Evolutionary conservation across 2,797 vertebrate species (phyloP).

Genomic region (Cirrhinus molitorella): DNA sequence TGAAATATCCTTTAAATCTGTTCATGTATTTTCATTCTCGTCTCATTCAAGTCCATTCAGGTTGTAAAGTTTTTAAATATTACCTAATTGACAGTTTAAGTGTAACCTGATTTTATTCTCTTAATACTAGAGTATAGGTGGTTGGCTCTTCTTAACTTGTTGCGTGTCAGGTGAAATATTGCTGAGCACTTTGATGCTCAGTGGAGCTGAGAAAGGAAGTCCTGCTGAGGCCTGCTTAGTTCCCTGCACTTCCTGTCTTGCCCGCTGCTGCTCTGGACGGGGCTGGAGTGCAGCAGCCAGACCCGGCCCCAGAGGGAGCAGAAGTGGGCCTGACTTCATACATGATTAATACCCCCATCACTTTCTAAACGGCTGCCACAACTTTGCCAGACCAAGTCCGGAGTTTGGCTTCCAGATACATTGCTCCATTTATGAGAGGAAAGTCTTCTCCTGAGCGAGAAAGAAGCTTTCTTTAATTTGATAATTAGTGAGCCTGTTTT

Average conservation of each 20-base stretch:
- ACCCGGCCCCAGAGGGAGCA: constrained; percentile 68
- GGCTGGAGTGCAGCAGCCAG: constrained; percentile 48
- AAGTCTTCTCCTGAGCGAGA: constrained; percentile 64
- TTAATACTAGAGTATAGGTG: constrained; percentile 28
- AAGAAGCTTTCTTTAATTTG: constrained; percentile 85
- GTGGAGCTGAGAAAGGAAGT: constrained; percentile 64
- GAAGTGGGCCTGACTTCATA: constrained; percentile 81
- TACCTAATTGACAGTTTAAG: constrained; percentile 3
- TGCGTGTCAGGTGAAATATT: constrained; percentile 74
- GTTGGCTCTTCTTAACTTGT: constrained; percentile 35
- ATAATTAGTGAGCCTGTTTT: constrained; percentile 82
- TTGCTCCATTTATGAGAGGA: constrained; percentile 69
- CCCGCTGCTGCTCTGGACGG: constrained; percentile 47
- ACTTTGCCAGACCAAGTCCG: constrained; percentile 76
- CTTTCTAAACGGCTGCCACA: constrained; percentile 81
- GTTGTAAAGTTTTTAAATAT: neutral
- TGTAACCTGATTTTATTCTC: constrained; percentile 39
- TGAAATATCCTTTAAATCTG: neutral
- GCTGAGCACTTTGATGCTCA: constrained; percentile 64
- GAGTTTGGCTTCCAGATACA: constrained; percentile 81
- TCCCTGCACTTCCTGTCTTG: constrained; percentile 72
- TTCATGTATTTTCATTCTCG: neutral
- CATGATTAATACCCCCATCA: constrained; percentile 87
- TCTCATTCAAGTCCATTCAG: neutral
- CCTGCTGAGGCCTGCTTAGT: constrained; percentile 58